Conservation (phyloP, 1,140 invertebrate species). For the Pseudomyrmex concolor region DNA sequence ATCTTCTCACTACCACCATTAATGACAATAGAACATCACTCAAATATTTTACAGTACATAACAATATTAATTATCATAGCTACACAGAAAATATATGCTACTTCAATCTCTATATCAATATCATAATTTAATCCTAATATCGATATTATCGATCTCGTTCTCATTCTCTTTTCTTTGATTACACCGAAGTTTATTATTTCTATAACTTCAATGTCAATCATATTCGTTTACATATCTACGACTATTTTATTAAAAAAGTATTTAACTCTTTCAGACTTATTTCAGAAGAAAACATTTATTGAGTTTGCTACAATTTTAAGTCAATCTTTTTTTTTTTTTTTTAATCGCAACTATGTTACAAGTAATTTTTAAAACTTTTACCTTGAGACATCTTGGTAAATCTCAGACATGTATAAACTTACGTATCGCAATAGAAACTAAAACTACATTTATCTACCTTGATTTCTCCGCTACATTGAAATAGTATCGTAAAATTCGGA, state of each 20-base stretch:
- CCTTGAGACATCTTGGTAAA: not conserved
- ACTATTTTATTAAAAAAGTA: constrained; percentile 10
- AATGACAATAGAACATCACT: not conserved
- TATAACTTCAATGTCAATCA: constrained; percentile 8
- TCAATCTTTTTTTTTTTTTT: not conserved
- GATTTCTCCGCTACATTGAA: constrained; percentile 39
- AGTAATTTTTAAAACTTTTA: no score
- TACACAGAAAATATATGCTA: constrained; percentile 7
- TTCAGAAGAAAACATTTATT: not conserved
- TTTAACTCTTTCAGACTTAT: not conserved
- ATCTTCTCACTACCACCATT: constrained; percentile 34
- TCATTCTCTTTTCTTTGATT: constrained; percentile 41
- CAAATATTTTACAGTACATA: constrained; percentile 19
- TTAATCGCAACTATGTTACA: not conserved
- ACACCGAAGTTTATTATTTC: not conserved
- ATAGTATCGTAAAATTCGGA: constrained; percentile 22
- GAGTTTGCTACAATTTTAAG: constrained; percentile 11
- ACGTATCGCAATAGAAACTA: not conserved
- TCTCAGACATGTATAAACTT: not conserved
- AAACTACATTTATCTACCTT: constrained; percentile 20
- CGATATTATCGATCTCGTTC: constrained; percentile 18
- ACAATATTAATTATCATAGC: constrained; percentile 3
- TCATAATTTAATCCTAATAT: not conserved
- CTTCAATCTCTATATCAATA: constrained; percentile 11
- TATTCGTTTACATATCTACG: not conserved